phyloP scores from a whole-genome alignment of 2,797 vertebrate species.

The Notoglanidium macrostoma region DNA sequence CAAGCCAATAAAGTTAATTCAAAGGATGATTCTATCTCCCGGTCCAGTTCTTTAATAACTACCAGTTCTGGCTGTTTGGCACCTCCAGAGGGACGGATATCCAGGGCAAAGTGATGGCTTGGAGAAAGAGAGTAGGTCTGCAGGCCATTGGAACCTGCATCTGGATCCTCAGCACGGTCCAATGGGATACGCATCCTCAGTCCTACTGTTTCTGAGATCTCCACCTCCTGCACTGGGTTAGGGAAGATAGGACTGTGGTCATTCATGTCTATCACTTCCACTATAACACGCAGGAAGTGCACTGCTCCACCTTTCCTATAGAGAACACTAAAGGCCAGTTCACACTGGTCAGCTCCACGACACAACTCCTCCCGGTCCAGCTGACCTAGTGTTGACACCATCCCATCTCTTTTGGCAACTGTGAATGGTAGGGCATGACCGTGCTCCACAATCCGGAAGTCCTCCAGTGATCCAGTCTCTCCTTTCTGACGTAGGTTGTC shows the following conservation, averaged over 20 bases:
- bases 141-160: slow-evolving; percentile 78
- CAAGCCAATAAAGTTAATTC: slow-evolving; percentile 82
- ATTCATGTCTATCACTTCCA: slow-evolving; percentile 88
- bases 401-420: slow-evolving; percentile 76
- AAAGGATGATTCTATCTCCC: slow-evolving; percentile 83
- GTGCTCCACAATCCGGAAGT: slow-evolving; percentile 87
- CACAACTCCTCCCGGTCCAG: slow-evolving; percentile 91
- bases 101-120: slow-evolving; percentile 86
- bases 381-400: slow-evolving; percentile 78
- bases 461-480: slow-evolving; percentile 64
- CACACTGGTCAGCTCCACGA: slow-evolving; percentile 79
- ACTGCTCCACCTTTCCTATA: slow-evolving; percentile 74
- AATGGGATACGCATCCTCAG: slow-evolving; percentile 85
- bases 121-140: slow-evolving; percentile 83
- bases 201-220: slow-evolving; percentile 87
- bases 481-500: slow-evolving; percentile 77
- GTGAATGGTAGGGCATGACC: slow-evolving; percentile 78
- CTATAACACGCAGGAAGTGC: slow-evolving; percentile 82
- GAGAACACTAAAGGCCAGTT: slow-evolving; percentile 85
- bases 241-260: slow-evolving; percentile 87
- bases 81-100: slow-evolving; percentile 79
- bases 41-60: slow-evolving; percentile 86
- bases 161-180: slow-evolving; percentile 85
- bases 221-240: slow-evolving; percentile 81
- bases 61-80: slow-evolving; percentile 84